Evolutionary conservation across 1,140 invertebrate species (phyloP).

Genomic region (Pseudomyrmex pallidus): DNA sequence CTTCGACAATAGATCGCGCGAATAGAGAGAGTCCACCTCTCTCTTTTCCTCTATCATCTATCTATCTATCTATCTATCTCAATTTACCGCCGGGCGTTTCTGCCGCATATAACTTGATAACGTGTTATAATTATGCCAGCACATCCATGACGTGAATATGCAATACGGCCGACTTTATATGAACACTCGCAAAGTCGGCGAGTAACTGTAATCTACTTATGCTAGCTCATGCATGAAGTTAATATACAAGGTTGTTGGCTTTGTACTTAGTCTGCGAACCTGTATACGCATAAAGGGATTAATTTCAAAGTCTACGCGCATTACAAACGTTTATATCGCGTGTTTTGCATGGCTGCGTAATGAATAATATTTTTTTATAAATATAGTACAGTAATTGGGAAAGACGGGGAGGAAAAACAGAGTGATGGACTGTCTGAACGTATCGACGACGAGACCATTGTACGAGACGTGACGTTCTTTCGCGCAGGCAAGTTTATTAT

Average conservation of each 20-base stretch:
- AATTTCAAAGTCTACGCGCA: conserved; percentile 58
- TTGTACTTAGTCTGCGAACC: conserved; percentile 58
- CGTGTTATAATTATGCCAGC: conserved; percentile 53
- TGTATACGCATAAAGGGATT: conserved; percentile 56
- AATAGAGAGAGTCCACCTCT: background rate
- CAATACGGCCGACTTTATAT: conserved; percentile 58
- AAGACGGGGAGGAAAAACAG: too few species aligned
- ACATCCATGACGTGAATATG: conserved; percentile 56
- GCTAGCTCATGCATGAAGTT: conserved; percentile 61
- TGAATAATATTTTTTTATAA: conserved; percentile 34
- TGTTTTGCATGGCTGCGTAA: conserved; percentile 35
- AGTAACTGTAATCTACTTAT: conserved; percentile 61
- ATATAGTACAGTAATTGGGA: background rate
- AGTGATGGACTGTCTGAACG: background rate
- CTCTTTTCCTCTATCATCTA: too few species aligned
- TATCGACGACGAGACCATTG: background rate
- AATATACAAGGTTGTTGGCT: conserved; percentile 61
- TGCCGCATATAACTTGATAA: conserved; percentile 44
- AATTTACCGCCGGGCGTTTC: conserved; percentile 43
- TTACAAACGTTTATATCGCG: conserved; percentile 59
- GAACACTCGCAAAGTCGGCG: conserved; percentile 56
- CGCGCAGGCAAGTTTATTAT: too few species aligned
- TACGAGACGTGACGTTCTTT: background rate
- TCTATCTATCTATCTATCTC: background rate
- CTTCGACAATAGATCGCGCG: conserved; percentile 7